Base-by-base conservation (phyloP, 2,888 invertebrate species). In the Melipona beecheii region DNA sequence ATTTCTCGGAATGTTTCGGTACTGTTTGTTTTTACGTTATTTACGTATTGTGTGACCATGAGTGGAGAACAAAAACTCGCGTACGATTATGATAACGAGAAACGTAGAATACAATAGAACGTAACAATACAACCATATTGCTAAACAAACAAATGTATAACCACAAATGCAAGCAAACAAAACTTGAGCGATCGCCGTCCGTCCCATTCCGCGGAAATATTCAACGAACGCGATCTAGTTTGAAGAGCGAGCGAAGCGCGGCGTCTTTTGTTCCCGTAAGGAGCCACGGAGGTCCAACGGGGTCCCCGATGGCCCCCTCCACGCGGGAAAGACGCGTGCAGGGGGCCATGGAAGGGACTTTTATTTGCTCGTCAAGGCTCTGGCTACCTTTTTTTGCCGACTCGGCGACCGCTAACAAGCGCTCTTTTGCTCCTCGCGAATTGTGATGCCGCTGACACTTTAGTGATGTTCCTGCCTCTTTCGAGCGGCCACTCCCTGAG, bases 371-470 rank as follows among this genome's bases (percentile, higher is more conserved):
- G 65, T 72, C 75, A 69, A 60, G 78, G 83, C 72, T 54, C 77
- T 4, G 81, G 81, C 85, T 80, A 78, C 90, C 91, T 90, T 60
- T 93, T 93, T 93, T 93, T 92, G 93, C 89, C 90, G 90, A 90
- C 81, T 85, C 90, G 89, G 82, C 88, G 90, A 88, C 89, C 92
- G 92, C 93, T 94, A 94, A 94, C 93, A 93, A 94, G 93, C 93
- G 91, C 92, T 91, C 91, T 91, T 92, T 90, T 92, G 91, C 92
- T 89, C 91, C 92, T 92, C 92, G 90, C 92, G 93, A 94, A 94
- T 94, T 94, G 93, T 94, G 93, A 94, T 94, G 93, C 93, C 91
- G 90, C 94, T 94, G 94, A 94, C 94, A 94, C 94, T 94, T 94
- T 94, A 94, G 94, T 92, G 93, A 94, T 94, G 93, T 94, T 93